Base-by-base conservation (phyloP, 64 coral and sea anemone genomes). In the Stylophora pistillata region DNA sequence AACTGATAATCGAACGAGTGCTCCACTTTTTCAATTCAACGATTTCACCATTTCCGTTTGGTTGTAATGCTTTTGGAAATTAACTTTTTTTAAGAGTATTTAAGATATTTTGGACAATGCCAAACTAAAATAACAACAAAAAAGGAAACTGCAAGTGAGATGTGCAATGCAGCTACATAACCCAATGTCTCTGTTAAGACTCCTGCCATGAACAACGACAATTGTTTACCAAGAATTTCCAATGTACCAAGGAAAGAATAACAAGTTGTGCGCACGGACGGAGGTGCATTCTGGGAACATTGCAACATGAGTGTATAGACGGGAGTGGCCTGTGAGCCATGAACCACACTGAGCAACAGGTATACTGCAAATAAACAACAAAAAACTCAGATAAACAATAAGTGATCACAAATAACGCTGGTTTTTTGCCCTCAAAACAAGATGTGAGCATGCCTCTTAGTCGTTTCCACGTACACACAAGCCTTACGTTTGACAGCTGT, bases 321-420 rank as follows among this genome's bases (percentile, higher is more conserved):
- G 5, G 95, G 95, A 0, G 66, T 96, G 41, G 94, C 82, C 55
- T 93, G 76, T n/a, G 91, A 91, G n/a, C 94, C 94, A 62, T 86
- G 61, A 21, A 96, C 94, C 23, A 96, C 81, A 77, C 87, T 74
- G 52, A 90, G 91, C 23, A 93, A 52, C 53, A 79, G 30, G 65
- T 89, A 96, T 55, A 89, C 88, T 58, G 72, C 14, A 1, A 86
- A 33, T 27, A 76, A 78, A 89, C 41, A 11, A 93, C 85, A 34
- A 27, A 13, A 32, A 79, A 79, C 70, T 29, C 5, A 57, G 66
- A 14, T 23, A 77, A 74, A 21, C 31, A 5, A 82, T 0, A 7
- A 13, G 47, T 11, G 47, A 55, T 52, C 17, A n/a, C n/a, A n/a
- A n/a, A n/a, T n/a, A n/a, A n/a, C n/a, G n/a, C n/a, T n/a, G n/a